Base-by-base conservation (phyloP, 2,797 vertebrate genomes). In the Carapus acus region DNA sequence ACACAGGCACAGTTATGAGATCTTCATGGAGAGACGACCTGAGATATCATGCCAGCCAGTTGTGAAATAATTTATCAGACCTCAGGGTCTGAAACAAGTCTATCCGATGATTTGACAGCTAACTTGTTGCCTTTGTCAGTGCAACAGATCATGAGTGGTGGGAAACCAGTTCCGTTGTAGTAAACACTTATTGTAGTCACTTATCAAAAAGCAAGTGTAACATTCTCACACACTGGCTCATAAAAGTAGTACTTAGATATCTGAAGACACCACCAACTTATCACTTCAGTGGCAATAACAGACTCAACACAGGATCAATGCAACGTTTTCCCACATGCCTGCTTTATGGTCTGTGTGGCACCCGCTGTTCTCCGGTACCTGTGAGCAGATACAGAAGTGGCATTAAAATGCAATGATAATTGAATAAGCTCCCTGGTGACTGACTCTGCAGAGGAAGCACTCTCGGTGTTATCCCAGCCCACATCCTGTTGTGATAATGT, bases 401-500 rank as follows among this genome's bases (percentile, higher is more conserved):
- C 74, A 82, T 83, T 82, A 79, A 83, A 81, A 82, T 83, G 63
- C 72, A 73, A 69, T 67, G 66, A 74, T 85, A 81, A 84, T 78
- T 83, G 77, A 72, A 70, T 75, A 63, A 65, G 67, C 59, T 82
- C 81, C 81, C 82, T 76, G 71, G 77, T 80, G 81, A 79, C 76
- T 71, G 69, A 50, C 71, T 67, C 60, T 73, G 78, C 62, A 69
- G 76, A 81, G 76, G 83, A 83, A 82, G 78, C 79, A 80, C 79
- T 85, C 76, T 78, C 74, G 45, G 67, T 79, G 77, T 81, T 77
- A 67, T 82, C 69, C 70, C 56, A 74, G 58, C 70, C 78, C 72
- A 79, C 76, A 82, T 84, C 82, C 83, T 83, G 82, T 80, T 84
- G 77, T 84, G 81, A 80, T 86, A 77, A 70, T 77, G 74, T 81